Evolutionary conservation across 2,113 vertebrate genomes (phyloP).

Genomic region (Callipepla californica): DNA sequence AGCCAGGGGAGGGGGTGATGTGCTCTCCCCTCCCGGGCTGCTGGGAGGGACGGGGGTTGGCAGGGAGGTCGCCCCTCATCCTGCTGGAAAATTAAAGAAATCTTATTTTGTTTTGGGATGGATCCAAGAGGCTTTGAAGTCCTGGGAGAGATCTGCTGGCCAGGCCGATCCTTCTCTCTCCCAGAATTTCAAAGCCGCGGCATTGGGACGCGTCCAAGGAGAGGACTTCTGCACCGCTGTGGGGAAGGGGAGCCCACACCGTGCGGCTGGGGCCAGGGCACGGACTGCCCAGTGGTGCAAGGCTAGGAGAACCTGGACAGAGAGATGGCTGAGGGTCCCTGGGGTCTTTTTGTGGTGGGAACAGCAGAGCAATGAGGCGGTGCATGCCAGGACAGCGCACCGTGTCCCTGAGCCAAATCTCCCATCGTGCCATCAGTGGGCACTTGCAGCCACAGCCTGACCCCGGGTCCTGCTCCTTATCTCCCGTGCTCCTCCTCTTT

Average conservation of each 20-base stretch:
- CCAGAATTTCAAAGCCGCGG: slow-evolving; percentile 9
- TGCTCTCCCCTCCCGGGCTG: not conserved
- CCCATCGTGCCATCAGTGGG: not conserved
- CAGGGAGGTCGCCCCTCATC: not conserved
- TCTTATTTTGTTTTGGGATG: slow-evolving; percentile 38
- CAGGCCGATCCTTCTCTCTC: not conserved
- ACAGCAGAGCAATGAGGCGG: not conserved
- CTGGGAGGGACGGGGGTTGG: not conserved
- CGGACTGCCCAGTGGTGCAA: no score
- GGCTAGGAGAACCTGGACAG: not conserved
- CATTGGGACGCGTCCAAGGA: not conserved
- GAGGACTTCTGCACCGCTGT: not conserved
- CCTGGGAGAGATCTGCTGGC: slow-evolving; percentile 46
- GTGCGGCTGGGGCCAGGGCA: no score
- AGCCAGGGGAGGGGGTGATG: not conserved
- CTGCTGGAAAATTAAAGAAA: slow-evolving; percentile 47
- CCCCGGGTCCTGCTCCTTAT: not conserved
- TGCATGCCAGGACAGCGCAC: no score
- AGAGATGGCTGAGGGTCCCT: accelerated
- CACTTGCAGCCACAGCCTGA: not conserved
- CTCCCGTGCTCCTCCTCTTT: not conserved
- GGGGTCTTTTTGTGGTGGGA: accelerated
- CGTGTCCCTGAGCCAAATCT: not conserved
- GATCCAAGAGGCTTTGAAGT: slow-evolving; percentile 50
- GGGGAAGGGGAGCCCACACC: accelerated